phyloP scores from a whole-genome alignment of 2,797 vertebrate genomes.

The Rhodeus uyekii region DNA sequence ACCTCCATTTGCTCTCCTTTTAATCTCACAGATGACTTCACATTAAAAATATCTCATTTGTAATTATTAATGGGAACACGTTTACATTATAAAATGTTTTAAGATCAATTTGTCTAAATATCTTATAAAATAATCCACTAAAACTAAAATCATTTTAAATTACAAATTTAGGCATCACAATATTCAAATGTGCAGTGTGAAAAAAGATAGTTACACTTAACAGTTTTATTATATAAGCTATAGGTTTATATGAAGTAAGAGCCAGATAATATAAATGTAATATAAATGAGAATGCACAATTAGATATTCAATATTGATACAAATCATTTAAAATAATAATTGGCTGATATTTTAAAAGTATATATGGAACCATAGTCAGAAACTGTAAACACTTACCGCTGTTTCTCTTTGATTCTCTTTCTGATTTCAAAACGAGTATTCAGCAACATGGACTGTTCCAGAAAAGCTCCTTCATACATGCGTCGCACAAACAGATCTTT shows the following conservation, averaged over 20 bases:
- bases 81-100: neutral
- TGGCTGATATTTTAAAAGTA: neutral
- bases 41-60: neutral
- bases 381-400: constrained; percentile 41
- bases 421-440: constrained; percentile 64
- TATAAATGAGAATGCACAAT: neutral
- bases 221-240: neutral
- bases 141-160: neutral
- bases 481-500: constrained; percentile 68
- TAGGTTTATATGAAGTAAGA: too few relatives aligned
- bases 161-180: neutral
- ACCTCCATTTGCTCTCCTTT: neutral
- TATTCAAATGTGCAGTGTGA: neutral
- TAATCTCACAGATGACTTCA: too few relatives aligned
- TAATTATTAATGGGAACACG: neutral
- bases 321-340: neutral
- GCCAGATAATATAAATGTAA: neutral
- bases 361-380: neutral
- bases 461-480: constrained; percentile 69
- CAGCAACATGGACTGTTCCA: constrained; percentile 73
- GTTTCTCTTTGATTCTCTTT: constrained; percentile 7
- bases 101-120: neutral
- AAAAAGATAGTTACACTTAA: neutral
- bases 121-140: neutral
- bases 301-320: neutral